phyloP scores from a whole-genome alignment of 2,888 invertebrate genomes.

The Mythimna lalbum region DNA sequence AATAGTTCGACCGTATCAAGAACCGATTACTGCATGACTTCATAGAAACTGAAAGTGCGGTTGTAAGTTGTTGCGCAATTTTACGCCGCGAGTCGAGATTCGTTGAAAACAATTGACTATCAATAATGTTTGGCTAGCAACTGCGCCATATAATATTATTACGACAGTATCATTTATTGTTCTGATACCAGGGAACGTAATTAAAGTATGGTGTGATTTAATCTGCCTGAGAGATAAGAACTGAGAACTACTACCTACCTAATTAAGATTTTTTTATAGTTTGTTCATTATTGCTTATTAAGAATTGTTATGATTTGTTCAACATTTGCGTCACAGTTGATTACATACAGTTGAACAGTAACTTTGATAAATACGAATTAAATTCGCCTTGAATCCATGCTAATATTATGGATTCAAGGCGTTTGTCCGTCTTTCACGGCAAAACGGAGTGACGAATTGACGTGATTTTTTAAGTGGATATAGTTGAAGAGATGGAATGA shows the following conservation, averaged over 20 bases:
- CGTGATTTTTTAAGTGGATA: too few relatives aligned
- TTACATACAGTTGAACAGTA: background rate
- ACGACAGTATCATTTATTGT: background rate
- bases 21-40: slow-evolving; percentile 13
- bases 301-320: background rate
- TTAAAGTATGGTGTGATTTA: background rate
- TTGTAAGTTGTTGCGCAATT: slow-evolving; percentile 22
- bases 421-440: too few relatives aligned
- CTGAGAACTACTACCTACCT: background rate
- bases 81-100: slow-evolving; percentile 2
- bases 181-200: background rate
- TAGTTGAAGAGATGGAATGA: too few relatives aligned
- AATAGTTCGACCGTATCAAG: slow-evolving; percentile 30
- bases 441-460: too few relatives aligned
- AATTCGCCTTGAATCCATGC: background rate
- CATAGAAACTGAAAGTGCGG: slow-evolving; percentile 36
- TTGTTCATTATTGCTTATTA: slow-evolving; percentile 7
- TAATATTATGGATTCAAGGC: too few relatives aligned
- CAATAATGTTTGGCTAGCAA: slow-evolving; percentile 5
- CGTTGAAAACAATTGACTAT: slow-evolving; percentile 7
- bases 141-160: background rate
- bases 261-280: slow-evolving; percentile 11
- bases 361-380: slow-evolving; percentile 6
- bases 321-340: background rate
- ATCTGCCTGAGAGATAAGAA: too few relatives aligned